Percentiles rank a stretch among this genome's conserved stretches.
phyloP scores from a whole-genome alignment of 1,140 invertebrate species.

The Ostrea denselamellosa region DNA sequence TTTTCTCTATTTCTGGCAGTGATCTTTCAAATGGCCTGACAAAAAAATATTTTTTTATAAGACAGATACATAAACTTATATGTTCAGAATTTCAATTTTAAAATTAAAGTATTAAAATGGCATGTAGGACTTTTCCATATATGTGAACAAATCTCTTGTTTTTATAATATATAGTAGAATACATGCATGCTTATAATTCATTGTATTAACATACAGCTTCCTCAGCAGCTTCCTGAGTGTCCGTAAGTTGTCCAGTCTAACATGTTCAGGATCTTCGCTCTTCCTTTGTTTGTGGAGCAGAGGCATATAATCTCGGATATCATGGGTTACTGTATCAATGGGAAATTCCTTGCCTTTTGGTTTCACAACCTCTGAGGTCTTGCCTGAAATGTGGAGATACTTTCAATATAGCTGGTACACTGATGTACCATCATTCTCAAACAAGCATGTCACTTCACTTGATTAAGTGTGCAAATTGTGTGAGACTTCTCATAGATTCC shows the following conservation, averaged over 20 bases:
- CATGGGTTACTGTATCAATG: constrained; percentile 66
- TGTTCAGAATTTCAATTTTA: neutral
- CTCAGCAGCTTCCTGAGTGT: constrained; percentile 71
- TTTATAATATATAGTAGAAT: no score
- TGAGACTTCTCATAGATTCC: no score
- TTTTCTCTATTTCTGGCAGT: constrained; percentile 73
- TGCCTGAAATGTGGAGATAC: constrained; percentile 46
- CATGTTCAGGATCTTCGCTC: constrained; percentile 69
- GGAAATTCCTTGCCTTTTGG: constrained; percentile 58
- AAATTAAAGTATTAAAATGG: no score
- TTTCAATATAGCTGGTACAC: no score
- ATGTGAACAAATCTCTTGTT: no score
- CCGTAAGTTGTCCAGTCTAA: constrained; percentile 68
- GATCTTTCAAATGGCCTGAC: constrained; percentile 77
- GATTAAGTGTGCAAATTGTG: no score
- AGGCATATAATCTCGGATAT: constrained; percentile 73
- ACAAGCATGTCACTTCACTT: no score
- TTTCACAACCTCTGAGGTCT: constrained; percentile 56
- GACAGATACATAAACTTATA: neutral
- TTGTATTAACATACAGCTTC: constrained; percentile 70
- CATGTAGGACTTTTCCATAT: neutral
- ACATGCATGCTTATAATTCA: neutral
- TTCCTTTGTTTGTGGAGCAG: constrained; percentile 71
- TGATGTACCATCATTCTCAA: no score
- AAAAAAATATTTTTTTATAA: constrained; percentile 24